These are phyloP conservation scores for Cyphomyrus discorhynchus DNA, from an alignment of 2,113 vertebrate genomes.

Conservation along the genomic window DNA sequence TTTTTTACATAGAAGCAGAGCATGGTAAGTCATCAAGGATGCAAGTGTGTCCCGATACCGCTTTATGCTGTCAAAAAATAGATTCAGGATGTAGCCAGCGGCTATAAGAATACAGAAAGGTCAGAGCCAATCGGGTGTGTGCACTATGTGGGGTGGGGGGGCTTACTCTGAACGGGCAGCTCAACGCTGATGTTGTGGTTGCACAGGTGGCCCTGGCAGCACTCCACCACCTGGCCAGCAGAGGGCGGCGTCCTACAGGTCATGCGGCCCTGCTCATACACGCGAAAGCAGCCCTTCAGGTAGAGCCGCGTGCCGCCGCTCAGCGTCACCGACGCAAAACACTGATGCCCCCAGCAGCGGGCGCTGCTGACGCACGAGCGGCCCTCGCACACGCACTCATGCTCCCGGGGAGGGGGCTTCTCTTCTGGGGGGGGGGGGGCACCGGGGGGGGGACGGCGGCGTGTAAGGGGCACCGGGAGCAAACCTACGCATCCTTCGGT, in stretches of 20 bases:
- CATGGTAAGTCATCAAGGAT: background rate
- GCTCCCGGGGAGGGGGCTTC: constrained; percentile 64
- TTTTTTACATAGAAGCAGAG: background rate
- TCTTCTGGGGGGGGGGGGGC: constrained; percentile 57
- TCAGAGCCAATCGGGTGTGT: background rate
- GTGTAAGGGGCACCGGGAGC: background rate
- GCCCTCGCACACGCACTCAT: constrained; percentile 84
- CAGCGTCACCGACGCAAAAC: constrained; percentile 81
- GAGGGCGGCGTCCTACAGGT: constrained; percentile 81
- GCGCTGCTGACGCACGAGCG: constrained; percentile 67
- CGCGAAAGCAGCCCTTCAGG: constrained; percentile 91
- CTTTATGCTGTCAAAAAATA: background rate
- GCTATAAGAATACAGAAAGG: background rate
- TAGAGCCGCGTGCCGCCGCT: constrained; percentile 72
- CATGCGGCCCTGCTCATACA: constrained; percentile 81
- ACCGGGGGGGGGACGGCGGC: background rate
- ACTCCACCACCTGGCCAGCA: constrained; percentile 76
- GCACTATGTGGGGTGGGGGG: background rate
- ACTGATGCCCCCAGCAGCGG: constrained; percentile 83
- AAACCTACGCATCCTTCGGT: background rate
- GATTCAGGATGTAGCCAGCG: background rate
- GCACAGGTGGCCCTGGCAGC: constrained; percentile 91
- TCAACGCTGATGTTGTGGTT: constrained; percentile 89
- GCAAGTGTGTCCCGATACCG: background rate
- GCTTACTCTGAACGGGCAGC: constrained; percentile 76